A percentile compares a stretch with the other conserved stretches of the same genome.
These are phyloP conservation scores for Cyclopterus lumpus DNA, from an alignment of 2,797 vertebrate species.

Conservation along the genomic window DNA sequence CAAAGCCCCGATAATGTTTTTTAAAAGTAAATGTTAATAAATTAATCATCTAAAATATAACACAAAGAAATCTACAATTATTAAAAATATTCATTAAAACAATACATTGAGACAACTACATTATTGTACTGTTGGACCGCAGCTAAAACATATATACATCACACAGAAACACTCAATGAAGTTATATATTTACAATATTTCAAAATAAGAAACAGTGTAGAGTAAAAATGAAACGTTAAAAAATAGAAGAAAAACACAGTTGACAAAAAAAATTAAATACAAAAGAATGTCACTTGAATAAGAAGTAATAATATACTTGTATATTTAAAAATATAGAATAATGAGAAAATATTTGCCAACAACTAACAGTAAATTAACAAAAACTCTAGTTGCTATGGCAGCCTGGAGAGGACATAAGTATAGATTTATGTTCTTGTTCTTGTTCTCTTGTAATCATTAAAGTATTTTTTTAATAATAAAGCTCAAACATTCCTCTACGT, in stretches of 20 bases:
- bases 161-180: neutral
- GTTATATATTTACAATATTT: neutral
- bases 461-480: too few species aligned
- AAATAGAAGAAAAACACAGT: neutral
- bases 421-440: neutral
- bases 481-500: neutral
- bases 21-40: neutral
- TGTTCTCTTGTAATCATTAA: too few species aligned
- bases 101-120: neutral
- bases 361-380: neutral
- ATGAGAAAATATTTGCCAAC: neutral
- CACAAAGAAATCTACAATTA: neutral
- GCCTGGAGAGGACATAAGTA: neutral
- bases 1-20: neutral
- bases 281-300: accelerated
- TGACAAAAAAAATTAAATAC: neutral
- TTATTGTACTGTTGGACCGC: neutral
- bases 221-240: neutral
- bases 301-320: neutral
- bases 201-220: neutral
- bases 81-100: neutral
- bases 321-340: neutral
- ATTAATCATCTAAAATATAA: neutral
- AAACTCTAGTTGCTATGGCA: neutral
- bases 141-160: neutral